Percentiles rank a stretch among this genome's conserved stretches.
Conservation (phyloP, 1,140 invertebrate genomes). For the Conus betulinus region DNA sequence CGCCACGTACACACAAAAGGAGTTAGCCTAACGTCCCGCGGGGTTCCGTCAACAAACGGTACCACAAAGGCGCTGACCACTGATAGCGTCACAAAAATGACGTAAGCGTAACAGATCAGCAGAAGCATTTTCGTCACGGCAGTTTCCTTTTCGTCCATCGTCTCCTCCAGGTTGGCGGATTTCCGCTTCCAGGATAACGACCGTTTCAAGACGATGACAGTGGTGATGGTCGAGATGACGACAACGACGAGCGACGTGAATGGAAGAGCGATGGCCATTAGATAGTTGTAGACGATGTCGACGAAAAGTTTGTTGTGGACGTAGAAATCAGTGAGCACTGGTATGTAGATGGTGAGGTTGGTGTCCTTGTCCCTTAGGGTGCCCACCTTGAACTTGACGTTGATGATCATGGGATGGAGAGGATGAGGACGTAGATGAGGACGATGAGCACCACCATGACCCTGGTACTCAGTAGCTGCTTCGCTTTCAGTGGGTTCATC, state of each 20-base stretch:
- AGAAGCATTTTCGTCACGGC: conserved; percentile 17
- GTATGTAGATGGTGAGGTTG: neutral
- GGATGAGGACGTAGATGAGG: conserved; percentile 25
- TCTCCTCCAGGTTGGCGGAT: neutral
- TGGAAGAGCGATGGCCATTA: conserved; percentile 30
- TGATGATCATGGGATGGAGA: neutral
- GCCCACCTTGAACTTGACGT: conserved; percentile 25
- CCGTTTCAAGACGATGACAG: conserved; percentile 27
- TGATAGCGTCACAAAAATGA: conserved; percentile 32
- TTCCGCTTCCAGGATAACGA: neutral
- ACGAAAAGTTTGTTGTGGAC: conserved; percentile 4
- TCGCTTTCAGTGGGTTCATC: conserved; percentile 8
- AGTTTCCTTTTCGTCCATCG: conserved; percentile 1
- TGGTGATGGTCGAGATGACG: conserved; percentile 11
- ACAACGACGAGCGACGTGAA: conserved; percentile 32
- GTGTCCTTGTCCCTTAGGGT: neutral
- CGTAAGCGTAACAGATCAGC: conserved; percentile 21
- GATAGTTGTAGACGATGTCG: conserved; percentile 24
- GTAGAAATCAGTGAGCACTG: neutral
- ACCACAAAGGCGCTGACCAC: conserved; percentile 37
- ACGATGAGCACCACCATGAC: conserved; percentile 2
- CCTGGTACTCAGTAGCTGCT: conserved; percentile 14
- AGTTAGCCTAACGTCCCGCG: neutral
- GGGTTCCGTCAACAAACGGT: neutral
- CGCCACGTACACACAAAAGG: neutral